A percentile compares a stretch with the other conserved stretches of the same genome.
These are phyloP conservation scores for Menura novaehollandiae DNA, from an alignment of 2,113 vertebrate species.

Conservation along the genomic window DNA sequence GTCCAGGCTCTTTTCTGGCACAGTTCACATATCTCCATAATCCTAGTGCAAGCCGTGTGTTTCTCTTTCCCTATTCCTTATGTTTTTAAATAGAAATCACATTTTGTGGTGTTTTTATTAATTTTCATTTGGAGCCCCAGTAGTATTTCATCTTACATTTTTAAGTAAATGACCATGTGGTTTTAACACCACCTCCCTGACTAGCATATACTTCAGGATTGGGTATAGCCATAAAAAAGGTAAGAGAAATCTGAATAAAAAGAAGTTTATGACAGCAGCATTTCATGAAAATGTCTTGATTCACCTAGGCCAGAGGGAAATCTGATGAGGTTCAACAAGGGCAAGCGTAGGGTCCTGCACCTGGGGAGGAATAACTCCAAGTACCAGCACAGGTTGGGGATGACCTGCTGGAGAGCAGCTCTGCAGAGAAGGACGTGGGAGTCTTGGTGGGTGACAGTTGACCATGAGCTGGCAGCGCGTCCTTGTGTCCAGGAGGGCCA, in stretches of 20 bases:
- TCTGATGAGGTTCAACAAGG: neutral
- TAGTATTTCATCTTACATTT: neutral
- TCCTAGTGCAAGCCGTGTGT: neutral
- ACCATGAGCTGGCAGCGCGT: neutral
- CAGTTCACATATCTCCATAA: conserved; percentile 31
- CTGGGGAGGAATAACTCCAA: neutral
- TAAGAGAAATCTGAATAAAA: neutral
- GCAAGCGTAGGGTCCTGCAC: neutral
- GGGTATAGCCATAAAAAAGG: neutral
- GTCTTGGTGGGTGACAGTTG: neutral
- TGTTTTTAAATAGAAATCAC: neutral
- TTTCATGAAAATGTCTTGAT: neutral
- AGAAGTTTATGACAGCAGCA: neutral
- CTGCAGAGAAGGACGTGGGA: fast-evolving
- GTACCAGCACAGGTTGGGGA: neutral
- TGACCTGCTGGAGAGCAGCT: neutral
- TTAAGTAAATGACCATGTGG: neutral
- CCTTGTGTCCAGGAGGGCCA: neutral
- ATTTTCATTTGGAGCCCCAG: neutral
- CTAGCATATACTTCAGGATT: neutral
- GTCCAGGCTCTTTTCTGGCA: conserved; percentile 28
- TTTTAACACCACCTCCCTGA: neutral
- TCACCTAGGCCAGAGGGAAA: neutral
- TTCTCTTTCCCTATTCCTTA: neutral
- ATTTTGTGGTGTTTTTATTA: neutral